phyloP scores from a whole-genome alignment of 2,888 invertebrate genomes.

The Troglohyphantes excavatus region DNA sequence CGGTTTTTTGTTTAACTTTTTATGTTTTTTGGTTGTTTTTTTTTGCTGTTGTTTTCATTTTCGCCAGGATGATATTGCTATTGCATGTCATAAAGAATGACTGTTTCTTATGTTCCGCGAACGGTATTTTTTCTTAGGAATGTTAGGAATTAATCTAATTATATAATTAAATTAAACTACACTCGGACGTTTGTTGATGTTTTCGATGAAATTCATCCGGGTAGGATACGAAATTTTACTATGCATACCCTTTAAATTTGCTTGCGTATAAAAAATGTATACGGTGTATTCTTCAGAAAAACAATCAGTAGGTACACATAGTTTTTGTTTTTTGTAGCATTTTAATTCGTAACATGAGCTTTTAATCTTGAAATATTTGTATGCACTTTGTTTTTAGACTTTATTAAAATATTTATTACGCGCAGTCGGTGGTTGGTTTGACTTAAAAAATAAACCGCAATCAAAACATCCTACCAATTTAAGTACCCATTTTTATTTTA shows the following conservation, averaged over 20 bases:
- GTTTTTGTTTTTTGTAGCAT: background rate
- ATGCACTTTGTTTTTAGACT: background rate
- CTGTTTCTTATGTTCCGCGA: slow-evolving; percentile 36
- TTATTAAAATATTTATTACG: slow-evolving; percentile 23
- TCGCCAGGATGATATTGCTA: slow-evolving; percentile 45
- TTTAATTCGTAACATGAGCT: slow-evolving; percentile 16
- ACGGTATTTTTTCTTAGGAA: slow-evolving; percentile 50
- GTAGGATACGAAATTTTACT: slow-evolving; percentile 18
- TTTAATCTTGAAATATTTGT: slow-evolving; percentile 1
- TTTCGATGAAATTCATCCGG: slow-evolving; percentile 54
- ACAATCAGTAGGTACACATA: background rate
- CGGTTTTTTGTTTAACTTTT: slow-evolving; percentile 8
- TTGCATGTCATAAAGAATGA: slow-evolving; percentile 57
- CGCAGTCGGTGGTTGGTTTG: background rate
- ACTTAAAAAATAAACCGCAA: background rate
- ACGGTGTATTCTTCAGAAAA: background rate
- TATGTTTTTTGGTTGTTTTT: slow-evolving; percentile 23
- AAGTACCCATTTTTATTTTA: background rate
- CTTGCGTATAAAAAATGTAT: background rate
- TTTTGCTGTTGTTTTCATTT: slow-evolving; percentile 45
- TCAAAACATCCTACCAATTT: background rate
- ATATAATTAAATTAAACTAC: slow-evolving; percentile 69
- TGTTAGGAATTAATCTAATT: slow-evolving; percentile 67
- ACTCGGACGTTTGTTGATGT: slow-evolving; percentile 36
- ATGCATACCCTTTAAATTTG: background rate